Evolutionary conservation across 2,113 vertebrate genomes (phyloP), one percentile per base, ranked within the genome.

Genomic region (Daphoenositta chrysoptera): DNA sequence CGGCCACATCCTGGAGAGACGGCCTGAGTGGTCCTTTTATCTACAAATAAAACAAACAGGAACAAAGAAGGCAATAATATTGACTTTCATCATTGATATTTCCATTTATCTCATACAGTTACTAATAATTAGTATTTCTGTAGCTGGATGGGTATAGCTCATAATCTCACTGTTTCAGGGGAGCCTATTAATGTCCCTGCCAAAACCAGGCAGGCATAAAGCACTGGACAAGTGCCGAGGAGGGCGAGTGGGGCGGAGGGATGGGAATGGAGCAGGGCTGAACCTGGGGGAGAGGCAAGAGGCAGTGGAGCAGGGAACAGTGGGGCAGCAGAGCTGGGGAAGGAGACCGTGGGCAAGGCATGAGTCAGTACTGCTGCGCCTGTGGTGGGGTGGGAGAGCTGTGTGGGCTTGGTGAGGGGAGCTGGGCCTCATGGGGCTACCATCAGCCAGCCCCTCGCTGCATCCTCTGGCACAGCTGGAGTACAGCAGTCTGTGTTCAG

Each of bases 111-210:
- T 92, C 83, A 18, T 70, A 78, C 54, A 78, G 84, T 87, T 87
- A 39, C 92, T 93, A 93, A 95, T 97, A 97, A 97, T 98, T 97
- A 98, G 97, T 90, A 79, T 73, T 95, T 97, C 96, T 94, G 50
- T 88, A 83, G 77, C 31, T 57, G 80, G 79, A 42, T 86, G 97
- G 88, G 85, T 81, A 69, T 56, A 87, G 89, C 94, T 97, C 90
- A 93, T 95, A 82, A 96, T 93, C 77, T 76, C 48, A 54, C 82
- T 91, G 87, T 95, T 96, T 82, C 87, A 68, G 53, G 47, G 70
- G 10, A 64, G 78, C 85, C 87, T 91, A 13, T 94, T 94, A 89
- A 94, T 96, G 95, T 91, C 95, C 90, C 69, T 84, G 14, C 44
- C 69, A 65, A 93, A 91, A 80, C 42, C 81, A 82, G 39, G n/a